These are phyloP conservation scores for Furcifer pardalis DNA, from an alignment of 2,797 vertebrate species.

Conservation along the genomic window DNA sequence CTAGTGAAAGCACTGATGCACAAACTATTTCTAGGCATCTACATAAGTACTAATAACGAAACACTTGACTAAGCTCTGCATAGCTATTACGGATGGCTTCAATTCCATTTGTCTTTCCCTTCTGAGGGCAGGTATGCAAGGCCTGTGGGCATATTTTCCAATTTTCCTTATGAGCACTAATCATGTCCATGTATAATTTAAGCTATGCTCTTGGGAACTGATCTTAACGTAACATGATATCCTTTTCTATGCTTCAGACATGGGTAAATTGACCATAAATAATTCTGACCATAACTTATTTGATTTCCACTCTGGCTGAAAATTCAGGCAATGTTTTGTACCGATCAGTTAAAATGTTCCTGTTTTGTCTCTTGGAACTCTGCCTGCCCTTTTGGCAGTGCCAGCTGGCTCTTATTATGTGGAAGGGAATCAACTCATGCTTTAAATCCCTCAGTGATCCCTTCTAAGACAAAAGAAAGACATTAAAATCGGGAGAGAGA, in stretches of 20 bases:
- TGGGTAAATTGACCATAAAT: constrained; percentile 53
- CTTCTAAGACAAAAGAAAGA: not conserved
- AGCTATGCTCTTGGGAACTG: constrained; percentile 4
- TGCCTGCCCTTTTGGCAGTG: constrained; percentile 46
- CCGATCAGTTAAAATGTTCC: constrained; percentile 49
- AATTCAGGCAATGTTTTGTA: constrained; percentile 54
- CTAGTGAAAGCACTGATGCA: not conserved
- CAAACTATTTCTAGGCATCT: not conserved
- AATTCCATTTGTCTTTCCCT: not conserved
- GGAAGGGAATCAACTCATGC: constrained; percentile 35
- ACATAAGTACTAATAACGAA: constrained; percentile 26
- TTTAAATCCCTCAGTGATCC: constrained; percentile 29
- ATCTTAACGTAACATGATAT: constrained; percentile 49
- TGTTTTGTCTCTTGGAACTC: constrained; percentile 56
- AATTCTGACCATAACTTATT: constrained; percentile 55
- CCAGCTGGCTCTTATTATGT: constrained; percentile 67
- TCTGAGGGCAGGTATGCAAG: constrained; percentile 27
- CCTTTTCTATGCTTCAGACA: constrained; percentile 50
- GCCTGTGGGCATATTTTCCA: constrained; percentile 3
- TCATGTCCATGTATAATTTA: constrained; percentile 36
- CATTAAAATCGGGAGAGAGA: not conserved
- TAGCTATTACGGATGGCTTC: constrained; percentile 44
- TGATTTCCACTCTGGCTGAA: constrained; percentile 54
- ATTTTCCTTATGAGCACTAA: constrained; percentile 31
- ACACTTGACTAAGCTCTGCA: constrained; percentile 51